Evolutionary conservation across 2,113 vertebrate species (phyloP).

Genomic region (Lepidothrix coronata): DNA sequence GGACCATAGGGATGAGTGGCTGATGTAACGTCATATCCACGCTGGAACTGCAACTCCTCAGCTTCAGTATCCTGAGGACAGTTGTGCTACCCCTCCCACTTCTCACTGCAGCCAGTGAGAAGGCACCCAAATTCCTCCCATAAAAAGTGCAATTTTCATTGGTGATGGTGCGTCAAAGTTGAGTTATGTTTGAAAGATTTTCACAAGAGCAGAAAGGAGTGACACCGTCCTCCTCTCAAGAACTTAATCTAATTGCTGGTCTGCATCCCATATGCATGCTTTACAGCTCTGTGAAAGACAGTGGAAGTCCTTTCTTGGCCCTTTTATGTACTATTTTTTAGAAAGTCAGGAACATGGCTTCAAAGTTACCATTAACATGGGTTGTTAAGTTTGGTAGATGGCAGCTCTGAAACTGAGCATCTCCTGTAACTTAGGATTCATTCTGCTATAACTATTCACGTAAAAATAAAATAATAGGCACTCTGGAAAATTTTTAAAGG

Average conservation of each 20-base stretch:
- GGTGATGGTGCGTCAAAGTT: background rate
- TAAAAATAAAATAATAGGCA: conserved; percentile 8
- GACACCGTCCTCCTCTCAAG: background rate
- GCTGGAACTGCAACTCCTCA: background rate
- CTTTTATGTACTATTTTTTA: background rate
- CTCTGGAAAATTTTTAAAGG: background rate
- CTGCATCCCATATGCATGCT: background rate
- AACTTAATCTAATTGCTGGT: background rate
- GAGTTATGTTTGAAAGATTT: background rate
- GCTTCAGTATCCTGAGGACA: background rate
- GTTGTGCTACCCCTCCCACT: background rate
- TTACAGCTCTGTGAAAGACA: background rate
- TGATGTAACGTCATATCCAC: background rate
- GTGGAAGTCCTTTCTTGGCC: background rate
- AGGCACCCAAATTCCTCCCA: too few species aligned
- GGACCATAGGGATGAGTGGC: accelerated
- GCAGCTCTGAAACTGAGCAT: background rate
- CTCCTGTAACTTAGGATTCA: background rate
- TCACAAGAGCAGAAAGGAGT: background rate
- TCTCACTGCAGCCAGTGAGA: background rate
- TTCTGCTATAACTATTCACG: background rate
- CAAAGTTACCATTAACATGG: background rate
- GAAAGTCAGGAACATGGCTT: background rate
- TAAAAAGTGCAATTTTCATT: background rate
- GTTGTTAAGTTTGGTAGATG: background rate